Conservation (phyloP, 2,888 invertebrate species). For the Hyles lineata region DNA sequence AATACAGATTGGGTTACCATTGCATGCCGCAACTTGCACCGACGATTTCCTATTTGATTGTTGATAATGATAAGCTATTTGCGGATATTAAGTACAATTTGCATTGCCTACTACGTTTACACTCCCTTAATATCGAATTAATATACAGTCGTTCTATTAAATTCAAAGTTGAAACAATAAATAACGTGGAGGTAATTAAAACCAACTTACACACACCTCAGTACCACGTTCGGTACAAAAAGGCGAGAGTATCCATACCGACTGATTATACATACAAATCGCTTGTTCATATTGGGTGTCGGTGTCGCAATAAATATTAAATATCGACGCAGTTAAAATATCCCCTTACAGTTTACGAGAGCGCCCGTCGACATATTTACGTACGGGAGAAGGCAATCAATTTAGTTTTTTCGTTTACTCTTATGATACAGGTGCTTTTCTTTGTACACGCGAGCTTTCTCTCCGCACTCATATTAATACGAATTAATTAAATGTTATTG, state of each 20-base stretch:
- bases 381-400: conserved; percentile 76
- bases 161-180: conserved; percentile 1
- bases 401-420: conserved; percentile 73
- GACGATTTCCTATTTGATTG: conserved; percentile 1
- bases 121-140: neutral
- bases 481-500: conserved; percentile 17
- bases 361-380: conserved; percentile 79
- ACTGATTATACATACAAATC: conserved; percentile 77
- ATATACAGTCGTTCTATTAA: neutral
- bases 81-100: conserved; percentile 6
- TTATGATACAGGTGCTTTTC: conserved; percentile 52
- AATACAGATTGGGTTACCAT: conserved; percentile 18
- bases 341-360: conserved; percentile 84
- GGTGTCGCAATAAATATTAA: conserved; percentile 83
- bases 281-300: conserved; percentile 80
- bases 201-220: conserved; percentile 7
- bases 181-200: conserved; percentile 16
- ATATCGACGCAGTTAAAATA: conserved; percentile 84
- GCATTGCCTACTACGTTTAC: neutral
- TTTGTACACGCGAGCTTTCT: conserved; percentile 65
- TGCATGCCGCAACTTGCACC: conserved; percentile 8
- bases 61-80: conserved; percentile 4
- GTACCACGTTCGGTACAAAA: conserved; percentile 7
- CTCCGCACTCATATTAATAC: conserved; percentile 35
- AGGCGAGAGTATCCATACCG: conserved; percentile 56